Evolutionary conservation across 2,113 vertebrate genomes (phyloP), one percentile per base, ranked within the genome.

Genomic region (Sapayoa aenigma): DNA sequence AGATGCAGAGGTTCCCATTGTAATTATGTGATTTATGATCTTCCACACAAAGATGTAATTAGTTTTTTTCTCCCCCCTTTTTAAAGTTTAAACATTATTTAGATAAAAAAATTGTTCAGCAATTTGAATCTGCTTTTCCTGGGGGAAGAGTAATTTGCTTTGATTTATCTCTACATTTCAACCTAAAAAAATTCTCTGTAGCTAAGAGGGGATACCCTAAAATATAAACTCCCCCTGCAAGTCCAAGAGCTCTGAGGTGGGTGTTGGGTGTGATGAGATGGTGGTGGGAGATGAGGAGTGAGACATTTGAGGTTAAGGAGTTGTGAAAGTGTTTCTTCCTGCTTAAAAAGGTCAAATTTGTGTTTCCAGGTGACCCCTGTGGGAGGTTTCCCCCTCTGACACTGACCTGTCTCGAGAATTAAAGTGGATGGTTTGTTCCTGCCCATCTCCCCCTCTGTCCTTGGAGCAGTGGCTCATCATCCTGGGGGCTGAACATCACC

Each of bases 1-100:
- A 82, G 91, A 94, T 95, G 94, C 95, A 97, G 95, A 50, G 84
- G 87, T 97, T 97, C 97, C 96, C 95, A 63, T 97, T 97, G 94
- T 98, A 98, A 98, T 97, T 95, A 97, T 83, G 97, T 98, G 98
- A 99, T 98, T 98, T 98, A 98, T 98, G 97, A 95, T 95, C 97
- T 98, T 95, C 96, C 94, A 77, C 83, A 91, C 96, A 94, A 87
- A 97, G 96, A 97, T 97, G 96, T 98, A 98, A 98, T 98, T 98
- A 98, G 97, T 47, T 95, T 95, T 84, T 28, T 6, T 1, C 11
- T 14, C 17, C 62, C 25, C 30, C 21, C 4, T 20, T 77, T 88
- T 87, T 23, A 76, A 93, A 95, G 93, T 86, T 85, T 94, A 94
- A 97, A 90, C 93, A 87, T 95, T 94, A 94, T 95, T 97, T 93